Percentiles rank a stretch among this genome's conserved stretches.
phyloP scores from a whole-genome alignment of 2,797 vertebrate species.

The Oreochromis mossambicus region DNA sequence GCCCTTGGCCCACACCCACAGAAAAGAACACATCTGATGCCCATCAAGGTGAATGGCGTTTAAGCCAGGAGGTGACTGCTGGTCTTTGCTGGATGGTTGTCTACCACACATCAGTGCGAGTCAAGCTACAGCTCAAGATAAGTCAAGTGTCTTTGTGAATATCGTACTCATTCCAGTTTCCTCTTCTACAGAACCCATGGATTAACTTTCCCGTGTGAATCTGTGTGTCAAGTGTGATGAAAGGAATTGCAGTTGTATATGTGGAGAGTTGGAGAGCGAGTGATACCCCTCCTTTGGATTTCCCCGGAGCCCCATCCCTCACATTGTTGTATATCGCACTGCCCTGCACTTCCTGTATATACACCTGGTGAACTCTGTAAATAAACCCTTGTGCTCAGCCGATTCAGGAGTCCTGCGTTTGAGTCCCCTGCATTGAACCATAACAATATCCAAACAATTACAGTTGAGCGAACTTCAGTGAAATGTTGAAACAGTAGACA shows the following conservation, averaged over 20 bases:
- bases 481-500: no score
- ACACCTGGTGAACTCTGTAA: no score
- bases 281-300: no score
- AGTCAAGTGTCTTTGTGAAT: background rate
- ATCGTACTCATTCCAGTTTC: background rate
- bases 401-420: no score
- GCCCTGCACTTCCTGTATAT: no score
- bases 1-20: background rate
- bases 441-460: no score
- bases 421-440: no score
- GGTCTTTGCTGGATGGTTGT: background rate
- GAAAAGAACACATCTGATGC: background rate
- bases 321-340: no score
- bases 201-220: accelerated
- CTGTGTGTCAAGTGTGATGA: background rate
- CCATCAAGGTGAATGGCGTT: background rate
- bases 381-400: no score
- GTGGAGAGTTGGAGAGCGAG: background rate
- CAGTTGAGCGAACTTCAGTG: no score
- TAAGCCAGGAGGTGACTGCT: background rate
- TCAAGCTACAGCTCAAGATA: background rate
- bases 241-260: background rate
- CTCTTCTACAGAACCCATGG: background rate
- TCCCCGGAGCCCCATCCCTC: no score
- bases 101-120: background rate